Evolutionary conservation across 2,113 vertebrate genomes (phyloP).

Genomic region (Oceanites oceanicus): DNA sequence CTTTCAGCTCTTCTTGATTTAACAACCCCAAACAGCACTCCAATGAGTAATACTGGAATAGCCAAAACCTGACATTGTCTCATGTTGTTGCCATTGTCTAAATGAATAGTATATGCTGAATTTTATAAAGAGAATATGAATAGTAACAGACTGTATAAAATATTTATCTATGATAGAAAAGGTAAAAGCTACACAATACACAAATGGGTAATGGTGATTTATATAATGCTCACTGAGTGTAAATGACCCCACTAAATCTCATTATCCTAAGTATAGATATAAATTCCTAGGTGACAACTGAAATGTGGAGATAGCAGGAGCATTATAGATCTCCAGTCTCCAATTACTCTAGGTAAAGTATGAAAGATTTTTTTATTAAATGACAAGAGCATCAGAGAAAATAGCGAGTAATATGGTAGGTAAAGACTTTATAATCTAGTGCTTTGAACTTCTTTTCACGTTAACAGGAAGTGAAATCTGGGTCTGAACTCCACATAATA

Average conservation of each 20-base stretch:
- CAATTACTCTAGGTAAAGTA: conserved; percentile 36
- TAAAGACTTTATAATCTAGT: conserved; percentile 47
- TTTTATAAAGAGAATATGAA: conserved; percentile 14
- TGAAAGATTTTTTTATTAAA: conserved; percentile 29
- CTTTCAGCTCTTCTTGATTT: conserved; percentile 11
- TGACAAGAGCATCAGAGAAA: conserved; percentile 5
- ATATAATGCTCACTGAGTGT: conserved; percentile 22
- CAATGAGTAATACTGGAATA: neutral
- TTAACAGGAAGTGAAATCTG: conserved; percentile 21
- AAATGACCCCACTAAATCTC: conserved; percentile 55
- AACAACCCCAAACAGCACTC: neutral
- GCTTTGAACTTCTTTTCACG: conserved; percentile 19
- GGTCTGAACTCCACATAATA: neutral
- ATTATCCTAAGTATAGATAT: conserved; percentile 60
- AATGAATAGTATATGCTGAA: conserved; percentile 6
- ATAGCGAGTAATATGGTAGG: neutral
- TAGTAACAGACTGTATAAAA: neutral
- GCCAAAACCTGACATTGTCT: neutral
- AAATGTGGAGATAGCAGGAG: conserved; percentile 41
- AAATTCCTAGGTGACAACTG: conserved; percentile 54
- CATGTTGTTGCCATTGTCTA: neutral
- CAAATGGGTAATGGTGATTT: conserved; percentile 29
- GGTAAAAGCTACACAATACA: conserved; percentile 13
- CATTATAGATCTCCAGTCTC: conserved; percentile 43
- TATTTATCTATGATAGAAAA: neutral